phyloP scores from a whole-genome alignment of 2,797 vertebrate genomes.

The Pantherophis vulpinus region DNA sequence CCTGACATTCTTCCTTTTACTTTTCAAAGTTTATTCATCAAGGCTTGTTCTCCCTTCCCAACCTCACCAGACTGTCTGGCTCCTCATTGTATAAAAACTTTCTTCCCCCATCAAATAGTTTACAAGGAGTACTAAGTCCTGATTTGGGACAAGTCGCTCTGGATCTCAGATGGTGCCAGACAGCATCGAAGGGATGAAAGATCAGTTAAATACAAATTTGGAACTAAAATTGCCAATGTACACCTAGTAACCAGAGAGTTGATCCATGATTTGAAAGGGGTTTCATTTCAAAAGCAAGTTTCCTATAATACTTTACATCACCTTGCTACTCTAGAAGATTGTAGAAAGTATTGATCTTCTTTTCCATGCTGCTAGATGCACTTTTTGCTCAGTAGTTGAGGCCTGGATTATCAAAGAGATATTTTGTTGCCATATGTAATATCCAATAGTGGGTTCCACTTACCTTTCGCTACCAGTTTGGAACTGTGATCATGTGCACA shows the following conservation, averaged over 20 bases:
- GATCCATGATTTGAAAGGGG: conserved; percentile 14
- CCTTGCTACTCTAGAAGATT: not conserved
- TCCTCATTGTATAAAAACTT: conserved; percentile 26
- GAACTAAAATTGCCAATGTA: conserved; percentile 19
- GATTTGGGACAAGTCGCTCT: conserved; percentile 14
- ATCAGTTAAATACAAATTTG: conserved; percentile 13
- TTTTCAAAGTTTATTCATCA: not conserved
- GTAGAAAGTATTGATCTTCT: conserved; percentile 5
- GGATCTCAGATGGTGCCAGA: conserved; percentile 8
- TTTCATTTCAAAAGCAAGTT: not conserved
- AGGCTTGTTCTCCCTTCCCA: not conserved
- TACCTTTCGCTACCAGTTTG: no score
- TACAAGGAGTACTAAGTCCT: conserved; percentile 16
- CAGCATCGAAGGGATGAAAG: not conserved
- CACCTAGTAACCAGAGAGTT: conserved; percentile 1
- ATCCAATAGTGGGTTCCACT: not conserved
- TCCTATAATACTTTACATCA: not conserved
- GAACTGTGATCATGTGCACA: no score
- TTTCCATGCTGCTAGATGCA: not conserved
- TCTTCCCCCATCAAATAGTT: conserved; percentile 22
- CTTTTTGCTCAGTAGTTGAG: not conserved
- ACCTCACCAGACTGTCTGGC: conserved; percentile 13
- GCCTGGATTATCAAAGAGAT: not conserved
- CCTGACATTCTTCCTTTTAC: not conserved
- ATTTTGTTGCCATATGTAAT: not conserved